phyloP scores from a whole-genome alignment of 2,888 invertebrate genomes.

The Cybosia mesomella region DNA sequence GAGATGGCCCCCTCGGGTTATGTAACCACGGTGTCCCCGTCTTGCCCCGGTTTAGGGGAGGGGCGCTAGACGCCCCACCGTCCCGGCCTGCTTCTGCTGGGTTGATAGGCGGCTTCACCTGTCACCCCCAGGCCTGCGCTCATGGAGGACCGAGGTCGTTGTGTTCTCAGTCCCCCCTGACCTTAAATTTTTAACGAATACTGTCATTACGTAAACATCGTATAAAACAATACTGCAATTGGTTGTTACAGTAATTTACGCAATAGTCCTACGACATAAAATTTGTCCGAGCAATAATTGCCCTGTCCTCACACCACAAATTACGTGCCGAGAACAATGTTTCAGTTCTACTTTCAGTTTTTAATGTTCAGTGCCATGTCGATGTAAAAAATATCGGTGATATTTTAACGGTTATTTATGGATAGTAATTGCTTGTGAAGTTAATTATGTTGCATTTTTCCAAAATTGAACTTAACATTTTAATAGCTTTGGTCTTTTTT shows the following conservation, averaged over 20 bases:
- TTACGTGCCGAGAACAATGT: conserved; percentile 45
- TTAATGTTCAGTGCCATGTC: background rate
- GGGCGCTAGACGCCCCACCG: too few relatives aligned
- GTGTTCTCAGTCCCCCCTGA: too few relatives aligned
- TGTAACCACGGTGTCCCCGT: too few relatives aligned
- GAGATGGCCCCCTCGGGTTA: too few relatives aligned
- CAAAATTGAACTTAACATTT: background rate
- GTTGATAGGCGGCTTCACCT: too few relatives aligned
- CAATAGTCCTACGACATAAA: conserved; percentile 22
- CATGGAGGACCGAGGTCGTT: too few relatives aligned
- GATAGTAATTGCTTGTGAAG: background rate
- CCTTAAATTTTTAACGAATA: background rate
- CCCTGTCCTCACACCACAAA: conserved; percentile 40
- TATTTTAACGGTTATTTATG: background rate
- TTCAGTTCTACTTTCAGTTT: conserved; percentile 15
- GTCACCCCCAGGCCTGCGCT: too few relatives aligned
- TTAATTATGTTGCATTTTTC: background rate
- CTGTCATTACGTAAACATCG: background rate
- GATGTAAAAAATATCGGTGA: background rate
- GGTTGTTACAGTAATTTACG: background rate
- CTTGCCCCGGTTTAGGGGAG: too few relatives aligned
- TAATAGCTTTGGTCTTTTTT: too few relatives aligned
- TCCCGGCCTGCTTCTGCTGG: too few relatives aligned
- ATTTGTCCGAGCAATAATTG: conserved; percentile 43
- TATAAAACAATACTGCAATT: conserved; percentile 2